These are phyloP conservation scores for Patella pellucida DNA, from an alignment of 2,888 invertebrate species.

Conservation along the genomic window DNA sequence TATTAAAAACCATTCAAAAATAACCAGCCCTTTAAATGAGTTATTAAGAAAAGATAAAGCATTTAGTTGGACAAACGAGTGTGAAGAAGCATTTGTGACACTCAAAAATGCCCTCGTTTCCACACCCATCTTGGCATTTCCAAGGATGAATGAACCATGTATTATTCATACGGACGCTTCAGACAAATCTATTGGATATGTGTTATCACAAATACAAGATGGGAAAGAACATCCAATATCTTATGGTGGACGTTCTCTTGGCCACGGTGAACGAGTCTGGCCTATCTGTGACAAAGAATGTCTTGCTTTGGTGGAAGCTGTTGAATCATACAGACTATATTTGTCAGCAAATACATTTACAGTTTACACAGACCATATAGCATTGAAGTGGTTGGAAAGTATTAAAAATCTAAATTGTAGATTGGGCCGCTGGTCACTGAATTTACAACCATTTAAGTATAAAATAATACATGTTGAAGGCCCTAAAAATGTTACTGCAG, in stretches of 20 bases:
- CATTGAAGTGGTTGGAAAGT: constrained; percentile 35
- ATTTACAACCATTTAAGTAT: constrained; percentile 19
- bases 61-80: not conserved
- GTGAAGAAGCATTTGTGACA: not conserved
- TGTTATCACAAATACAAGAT: too few species aligned
- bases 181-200: too few species aligned
- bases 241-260: too few species aligned
- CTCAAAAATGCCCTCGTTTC: not conserved
- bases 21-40: not conserved
- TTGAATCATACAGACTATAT: constrained; percentile 37
- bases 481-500: constrained; percentile 27
- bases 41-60: not conserved
- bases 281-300: constrained; percentile 16
- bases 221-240: too few species aligned
- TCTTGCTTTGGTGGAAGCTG: constrained; percentile 38
- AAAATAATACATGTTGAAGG: constrained; percentile 20
- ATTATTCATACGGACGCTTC: constrained; percentile 27
- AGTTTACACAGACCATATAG: constrained; percentile 40
- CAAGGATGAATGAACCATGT: not conserved
- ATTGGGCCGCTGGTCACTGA: constrained; percentile 30
- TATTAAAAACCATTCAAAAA: not conserved
- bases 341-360: constrained; percentile 35
- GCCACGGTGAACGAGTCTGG: too few species aligned
- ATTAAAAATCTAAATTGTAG: constrained; percentile 32
- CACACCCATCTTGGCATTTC: not conserved